These are phyloP conservation scores for Oreochromis niloticus DNA, from an alignment of 2,113 vertebrate genomes.

Conservation along the genomic window DNA sequence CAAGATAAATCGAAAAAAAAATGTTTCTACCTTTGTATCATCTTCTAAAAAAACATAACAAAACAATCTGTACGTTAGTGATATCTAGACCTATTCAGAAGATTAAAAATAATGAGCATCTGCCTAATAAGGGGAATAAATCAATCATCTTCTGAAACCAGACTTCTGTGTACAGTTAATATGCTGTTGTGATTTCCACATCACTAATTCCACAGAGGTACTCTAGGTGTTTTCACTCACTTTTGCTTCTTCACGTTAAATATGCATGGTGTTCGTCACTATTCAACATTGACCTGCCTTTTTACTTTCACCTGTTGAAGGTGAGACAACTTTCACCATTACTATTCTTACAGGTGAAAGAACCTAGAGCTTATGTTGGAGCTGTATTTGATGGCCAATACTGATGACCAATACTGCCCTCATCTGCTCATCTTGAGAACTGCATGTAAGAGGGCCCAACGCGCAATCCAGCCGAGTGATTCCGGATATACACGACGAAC, in stretches of 20 bases:
- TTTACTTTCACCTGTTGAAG: background rate
- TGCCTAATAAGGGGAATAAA: background rate
- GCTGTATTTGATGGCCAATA: background rate
- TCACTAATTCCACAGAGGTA: background rate
- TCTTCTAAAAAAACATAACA: background rate
- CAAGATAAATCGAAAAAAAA: background rate
- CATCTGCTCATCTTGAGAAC: background rate
- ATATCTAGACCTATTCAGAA: background rate
- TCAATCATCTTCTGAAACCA: background rate
- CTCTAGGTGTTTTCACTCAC: background rate
- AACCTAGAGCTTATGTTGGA: background rate
- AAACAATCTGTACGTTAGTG: background rate
- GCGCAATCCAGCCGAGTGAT: background rate
- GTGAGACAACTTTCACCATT: background rate
- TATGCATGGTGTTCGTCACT: background rate
- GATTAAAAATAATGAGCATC: background rate
- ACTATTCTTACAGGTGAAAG: background rate
- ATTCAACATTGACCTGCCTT: background rate
- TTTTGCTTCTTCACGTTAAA: background rate
- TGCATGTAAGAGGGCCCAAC: background rate
- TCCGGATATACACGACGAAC: background rate
- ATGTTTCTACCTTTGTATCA: background rate
- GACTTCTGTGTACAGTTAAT: background rate
- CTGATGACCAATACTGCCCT: conserved; percentile 2
- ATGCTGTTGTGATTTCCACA: background rate